phyloP scores from a whole-genome alignment of 2,888 invertebrate species.

The Cacoxenus indagator region DNA sequence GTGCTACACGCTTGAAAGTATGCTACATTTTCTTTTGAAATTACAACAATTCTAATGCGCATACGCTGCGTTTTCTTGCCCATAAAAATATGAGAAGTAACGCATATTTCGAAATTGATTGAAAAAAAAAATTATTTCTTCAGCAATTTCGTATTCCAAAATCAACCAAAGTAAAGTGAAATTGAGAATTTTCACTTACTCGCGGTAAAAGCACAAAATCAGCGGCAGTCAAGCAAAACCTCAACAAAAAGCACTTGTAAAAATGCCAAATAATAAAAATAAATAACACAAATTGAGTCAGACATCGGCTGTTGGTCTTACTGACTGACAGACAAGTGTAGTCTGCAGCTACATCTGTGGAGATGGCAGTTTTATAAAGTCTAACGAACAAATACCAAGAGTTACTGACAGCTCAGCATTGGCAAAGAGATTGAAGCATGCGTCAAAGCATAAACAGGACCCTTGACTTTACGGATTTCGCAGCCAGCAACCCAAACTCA shows the following conservation, averaged over 20 bases:
- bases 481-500: neutral
- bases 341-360: too few relatives aligned
- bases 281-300: neutral
- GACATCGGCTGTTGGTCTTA: neutral
- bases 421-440: neutral
- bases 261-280: slow-evolving; percentile 17
- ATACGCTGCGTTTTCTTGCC: too few relatives aligned
- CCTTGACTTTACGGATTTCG: neutral
- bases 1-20: neutral
- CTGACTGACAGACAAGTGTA: neutral
- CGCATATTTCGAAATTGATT: too few relatives aligned
- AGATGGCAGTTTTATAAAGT: too few relatives aligned
- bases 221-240: slow-evolving; percentile 3
- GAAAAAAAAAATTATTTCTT: too few relatives aligned
- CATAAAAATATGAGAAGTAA: too few relatives aligned
- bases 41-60: too few relatives aligned
- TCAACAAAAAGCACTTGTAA: slow-evolving; percentile 5
- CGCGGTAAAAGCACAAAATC: neutral
- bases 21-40: neutral
- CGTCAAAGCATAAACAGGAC: slow-evolving; percentile 19
- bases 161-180: neutral
- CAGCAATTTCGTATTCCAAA: neutral
- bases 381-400: neutral
- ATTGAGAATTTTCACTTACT: neutral
- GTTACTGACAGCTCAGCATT: neutral